These are phyloP conservation scores for Brachionichthys hirsutus DNA, from an alignment of 2,113 vertebrate species.

Conservation along the genomic window DNA sequence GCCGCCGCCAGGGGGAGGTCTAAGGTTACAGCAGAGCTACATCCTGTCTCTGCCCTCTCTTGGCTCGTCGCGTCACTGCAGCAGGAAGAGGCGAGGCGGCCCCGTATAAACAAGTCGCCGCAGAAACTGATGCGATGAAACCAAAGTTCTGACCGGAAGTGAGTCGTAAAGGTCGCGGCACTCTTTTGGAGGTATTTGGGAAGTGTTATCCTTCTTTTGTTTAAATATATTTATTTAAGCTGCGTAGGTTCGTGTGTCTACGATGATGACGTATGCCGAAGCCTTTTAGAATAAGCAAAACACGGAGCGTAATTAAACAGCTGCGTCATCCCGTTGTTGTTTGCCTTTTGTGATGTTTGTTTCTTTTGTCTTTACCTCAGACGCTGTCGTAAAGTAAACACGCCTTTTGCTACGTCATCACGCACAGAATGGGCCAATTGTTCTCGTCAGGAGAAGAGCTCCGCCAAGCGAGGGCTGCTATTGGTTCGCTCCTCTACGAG, in stretches of 20 bases:
- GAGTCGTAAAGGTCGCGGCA: neutral
- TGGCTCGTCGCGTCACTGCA: slow-evolving; percentile 28
- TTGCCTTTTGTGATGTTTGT: neutral
- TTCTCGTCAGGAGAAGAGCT: slow-evolving; percentile 58
- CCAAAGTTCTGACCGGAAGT: neutral
- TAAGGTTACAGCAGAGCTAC: slow-evolving; percentile 35
- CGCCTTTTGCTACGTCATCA: neutral
- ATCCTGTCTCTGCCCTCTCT: slow-evolving; percentile 35
- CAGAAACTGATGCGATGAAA: neutral
- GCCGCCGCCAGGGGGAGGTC: slow-evolving; percentile 41
- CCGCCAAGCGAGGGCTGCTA: slow-evolving; percentile 5
- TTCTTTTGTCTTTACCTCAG: neutral
- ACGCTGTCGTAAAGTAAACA: neutral
- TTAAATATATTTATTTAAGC: neutral
- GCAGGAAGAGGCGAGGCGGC: slow-evolving; percentile 1
- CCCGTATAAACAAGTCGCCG: neutral
- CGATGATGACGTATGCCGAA: no score
- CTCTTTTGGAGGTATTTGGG: slow-evolving; percentile 2
- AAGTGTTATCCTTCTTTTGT: neutral
- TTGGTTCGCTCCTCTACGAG: slow-evolving; percentile 59
- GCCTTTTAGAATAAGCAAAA: no score
- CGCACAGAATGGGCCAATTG: slow-evolving; percentile 61
- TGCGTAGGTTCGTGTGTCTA: no score
- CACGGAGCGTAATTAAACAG: neutral
- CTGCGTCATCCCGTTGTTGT: no score